A percentile compares a stretch with the other conserved stretches of the same genome.
phyloP scores from a whole-genome alignment of 64 coral and sea anemone species.

The Pocillopora verrucosa region DNA sequence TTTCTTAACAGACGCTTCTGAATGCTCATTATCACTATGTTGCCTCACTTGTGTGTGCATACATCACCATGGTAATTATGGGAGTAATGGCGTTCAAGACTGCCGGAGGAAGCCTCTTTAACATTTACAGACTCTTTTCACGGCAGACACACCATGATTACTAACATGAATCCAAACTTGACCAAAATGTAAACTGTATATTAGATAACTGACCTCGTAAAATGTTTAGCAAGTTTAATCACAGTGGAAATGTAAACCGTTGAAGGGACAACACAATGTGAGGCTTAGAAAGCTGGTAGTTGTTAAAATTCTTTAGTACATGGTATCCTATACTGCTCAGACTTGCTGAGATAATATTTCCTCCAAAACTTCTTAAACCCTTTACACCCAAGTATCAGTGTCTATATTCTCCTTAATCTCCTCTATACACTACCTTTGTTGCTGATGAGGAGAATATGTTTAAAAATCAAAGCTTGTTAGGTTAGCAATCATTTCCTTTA shows the following conservation, averaged over 20 bases:
- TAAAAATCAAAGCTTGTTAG: no score
- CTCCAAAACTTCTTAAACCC: no score
- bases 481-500: no score
- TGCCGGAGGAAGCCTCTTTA: slow-evolving; percentile 87
- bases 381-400: no score
- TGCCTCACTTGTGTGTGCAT: slow-evolving; percentile 73
- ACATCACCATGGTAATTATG: slow-evolving; percentile 86
- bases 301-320: no score
- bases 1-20: slow-evolving; percentile 76
- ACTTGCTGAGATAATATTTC: no score
- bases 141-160: slow-evolving; percentile 32
- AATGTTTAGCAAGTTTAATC: background rate
- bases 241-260: no score
- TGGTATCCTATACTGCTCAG: background rate
- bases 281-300: no score
- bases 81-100: slow-evolving; percentile 82
- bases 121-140: slow-evolving; percentile 57
- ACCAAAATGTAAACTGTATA: background rate
- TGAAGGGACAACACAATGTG: no score
- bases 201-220: background rate
- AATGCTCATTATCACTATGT: slow-evolving; percentile 67
- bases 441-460: no score
- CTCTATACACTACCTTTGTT: no score
- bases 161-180: background rate
- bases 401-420: no score